These are phyloP conservation scores for Pseudanteris insignis DNA, from an alignment of 2,888 invertebrate genomes.

Conservation along the genomic window DNA sequence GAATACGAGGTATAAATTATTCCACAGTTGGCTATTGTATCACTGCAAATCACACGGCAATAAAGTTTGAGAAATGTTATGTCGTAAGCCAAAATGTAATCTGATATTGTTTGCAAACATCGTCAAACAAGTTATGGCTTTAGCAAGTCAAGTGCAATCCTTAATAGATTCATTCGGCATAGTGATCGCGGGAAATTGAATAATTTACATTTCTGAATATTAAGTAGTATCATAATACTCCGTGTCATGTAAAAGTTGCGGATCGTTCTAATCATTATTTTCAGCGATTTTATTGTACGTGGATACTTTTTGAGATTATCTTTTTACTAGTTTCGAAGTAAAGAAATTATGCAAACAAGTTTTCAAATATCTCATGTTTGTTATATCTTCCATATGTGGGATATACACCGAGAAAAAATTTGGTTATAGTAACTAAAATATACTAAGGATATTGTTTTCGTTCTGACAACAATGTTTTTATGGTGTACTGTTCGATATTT, in stretches of 20 bases:
- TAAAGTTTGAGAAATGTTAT: constrained; percentile 8
- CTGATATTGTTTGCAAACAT: constrained; percentile 31
- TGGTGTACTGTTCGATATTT: too few species aligned
- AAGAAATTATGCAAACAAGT: too few species aligned
- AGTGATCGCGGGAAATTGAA: constrained; percentile 30
- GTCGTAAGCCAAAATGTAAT: constrained; percentile 16
- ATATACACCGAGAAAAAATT: too few species aligned
- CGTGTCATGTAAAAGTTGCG: not conserved
- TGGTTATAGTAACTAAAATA: too few species aligned
- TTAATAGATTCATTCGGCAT: constrained; percentile 30
- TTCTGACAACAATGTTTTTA: too few species aligned
- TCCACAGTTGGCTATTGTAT: not conserved
- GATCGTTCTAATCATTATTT: too few species aligned
- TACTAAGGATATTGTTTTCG: too few species aligned
- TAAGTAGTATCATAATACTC: constrained; percentile 1
- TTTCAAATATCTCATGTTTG: too few species aligned
- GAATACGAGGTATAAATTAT: not conserved
- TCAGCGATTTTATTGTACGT: too few species aligned
- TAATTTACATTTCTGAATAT: constrained; percentile 29
- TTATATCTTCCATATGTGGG: too few species aligned
- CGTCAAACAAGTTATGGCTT: constrained; percentile 37
- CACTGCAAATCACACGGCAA: constrained; percentile 11
- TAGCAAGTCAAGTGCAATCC: constrained; percentile 30
- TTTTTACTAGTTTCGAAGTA: too few species aligned
- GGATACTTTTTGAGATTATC: too few species aligned